These are phyloP conservation scores for Ferdinandea cuprea DNA, from an alignment of 2,888 invertebrate species.

Conservation along the genomic window DNA sequence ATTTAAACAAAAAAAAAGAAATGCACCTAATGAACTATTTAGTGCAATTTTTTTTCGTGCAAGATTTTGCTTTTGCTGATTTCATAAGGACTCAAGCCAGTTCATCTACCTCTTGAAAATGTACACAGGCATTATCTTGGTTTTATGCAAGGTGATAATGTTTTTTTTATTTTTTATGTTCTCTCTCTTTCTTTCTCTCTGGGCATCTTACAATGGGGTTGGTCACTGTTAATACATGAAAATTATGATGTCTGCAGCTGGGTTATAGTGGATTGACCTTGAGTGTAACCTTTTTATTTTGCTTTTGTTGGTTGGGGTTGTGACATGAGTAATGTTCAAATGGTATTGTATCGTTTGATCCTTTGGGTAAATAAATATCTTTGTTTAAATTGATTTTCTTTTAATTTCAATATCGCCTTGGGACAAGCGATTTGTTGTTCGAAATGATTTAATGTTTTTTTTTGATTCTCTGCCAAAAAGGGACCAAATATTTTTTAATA, in stretches of 20 bases:
- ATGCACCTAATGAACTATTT: slow-evolving; percentile 64
- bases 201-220: slow-evolving; percentile 23
- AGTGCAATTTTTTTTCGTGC: slow-evolving; percentile 31
- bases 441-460: no score
- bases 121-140: slow-evolving; percentile 36
- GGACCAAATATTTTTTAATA: no score
- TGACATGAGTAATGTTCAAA: no score
- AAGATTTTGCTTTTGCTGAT: not conserved
- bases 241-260: slow-evolving; percentile 61
- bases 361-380: no score
- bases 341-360: no score
- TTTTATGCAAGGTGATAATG: slow-evolving; percentile 58
- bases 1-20: slow-evolving; percentile 38
- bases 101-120: slow-evolving; percentile 53
- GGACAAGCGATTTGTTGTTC: no score
- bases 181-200: slow-evolving; percentile 6
- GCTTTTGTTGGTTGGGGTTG: not conserved
- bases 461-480: no score
- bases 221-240: slow-evolving; percentile 46
- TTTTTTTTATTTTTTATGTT: slow-evolving; percentile 24
- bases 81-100: slow-evolving; percentile 6
- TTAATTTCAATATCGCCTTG: no score
- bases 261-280: slow-evolving; percentile 52
- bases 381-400: no score
- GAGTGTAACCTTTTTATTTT: slow-evolving; percentile 41